phyloP scores from a whole-genome alignment of 2,888 invertebrate genomes.

The Hydriomena furcata region DNA sequence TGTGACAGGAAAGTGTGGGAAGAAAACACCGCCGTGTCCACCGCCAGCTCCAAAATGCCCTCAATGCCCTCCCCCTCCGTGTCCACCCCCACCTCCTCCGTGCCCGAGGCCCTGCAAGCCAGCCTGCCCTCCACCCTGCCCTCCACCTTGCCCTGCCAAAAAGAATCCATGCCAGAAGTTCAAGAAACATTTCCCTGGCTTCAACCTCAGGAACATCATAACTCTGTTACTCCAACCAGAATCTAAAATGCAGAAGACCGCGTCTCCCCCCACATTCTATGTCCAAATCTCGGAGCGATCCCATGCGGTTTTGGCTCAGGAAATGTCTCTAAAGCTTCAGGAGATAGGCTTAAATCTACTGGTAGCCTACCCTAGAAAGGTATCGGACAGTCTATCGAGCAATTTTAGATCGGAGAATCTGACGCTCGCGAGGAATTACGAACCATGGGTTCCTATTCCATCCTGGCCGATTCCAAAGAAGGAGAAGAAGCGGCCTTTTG shows the following conservation, averaged over 20 bases:
- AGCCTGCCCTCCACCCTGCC: conserved; percentile 31
- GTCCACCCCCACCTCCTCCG: conserved; percentile 29
- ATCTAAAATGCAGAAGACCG: not conserved
- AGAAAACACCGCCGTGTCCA: conserved; percentile 24
- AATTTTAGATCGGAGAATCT: conserved; percentile 21
- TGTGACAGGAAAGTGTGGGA: conserved; percentile 36
- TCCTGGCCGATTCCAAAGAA: conserved; percentile 57
- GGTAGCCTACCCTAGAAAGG: not conserved
- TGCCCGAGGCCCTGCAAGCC: conserved; percentile 34
- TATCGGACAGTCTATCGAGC: not conserved
- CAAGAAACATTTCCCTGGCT: conserved; percentile 14
- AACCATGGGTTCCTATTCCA: conserved; percentile 69
- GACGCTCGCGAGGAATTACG: conserved; percentile 48
- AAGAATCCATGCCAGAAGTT: conserved; percentile 39
- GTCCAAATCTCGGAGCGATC: not conserved
- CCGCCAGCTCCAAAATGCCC: conserved; percentile 26
- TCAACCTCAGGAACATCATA: conserved; percentile 20
- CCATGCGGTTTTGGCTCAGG: conserved; percentile 25
- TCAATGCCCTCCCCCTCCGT: conserved; percentile 31
- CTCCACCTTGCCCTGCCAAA: conserved; percentile 28
- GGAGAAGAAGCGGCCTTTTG: conserved; percentile 36
- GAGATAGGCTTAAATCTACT: conserved; percentile 25
- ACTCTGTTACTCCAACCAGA: conserved; percentile 3
- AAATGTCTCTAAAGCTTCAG: conserved; percentile 26
- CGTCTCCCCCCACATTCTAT: not conserved